phyloP scores from a whole-genome alignment of 2,888 invertebrate genomes.

The Hedychridium roseum region DNA sequence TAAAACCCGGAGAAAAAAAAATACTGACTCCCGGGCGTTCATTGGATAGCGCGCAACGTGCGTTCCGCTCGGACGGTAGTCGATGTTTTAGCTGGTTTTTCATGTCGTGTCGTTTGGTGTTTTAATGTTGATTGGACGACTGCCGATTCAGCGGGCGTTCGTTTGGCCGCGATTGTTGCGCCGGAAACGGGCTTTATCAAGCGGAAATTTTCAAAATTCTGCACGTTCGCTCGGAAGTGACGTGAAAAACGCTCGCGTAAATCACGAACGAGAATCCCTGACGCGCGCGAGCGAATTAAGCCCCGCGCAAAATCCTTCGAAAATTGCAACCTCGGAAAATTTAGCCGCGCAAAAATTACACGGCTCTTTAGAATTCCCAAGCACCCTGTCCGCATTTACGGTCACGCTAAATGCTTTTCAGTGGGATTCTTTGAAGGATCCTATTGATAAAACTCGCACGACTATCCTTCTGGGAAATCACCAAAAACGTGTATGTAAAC shows the following conservation, averaged over 20 bases:
- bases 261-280: slow-evolving; percentile 16
- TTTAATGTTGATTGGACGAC: slow-evolving; percentile 62
- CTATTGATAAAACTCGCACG: too few relatives aligned
- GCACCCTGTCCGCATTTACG: too few relatives aligned
- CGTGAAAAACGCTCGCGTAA: slow-evolving; percentile 10
- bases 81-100: slow-evolving; percentile 50
- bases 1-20: too few relatives aligned
- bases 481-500: too few relatives aligned
- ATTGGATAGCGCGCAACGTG: too few relatives aligned
- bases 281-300: slow-evolving; percentile 7
- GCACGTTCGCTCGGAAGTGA: slow-evolving; percentile 7
- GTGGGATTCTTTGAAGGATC: too few relatives aligned
- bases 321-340: neutral
- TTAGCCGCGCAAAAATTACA: neutral
- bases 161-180: slow-evolving; percentile 55
- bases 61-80: slow-evolving; percentile 22
- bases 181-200: slow-evolving; percentile 9
- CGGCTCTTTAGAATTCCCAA: too few relatives aligned
- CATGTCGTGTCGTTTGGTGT: slow-evolving; percentile 52
- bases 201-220: slow-evolving; percentile 36
- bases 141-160: slow-evolving; percentile 60
- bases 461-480: too few relatives aligned
- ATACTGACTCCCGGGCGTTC: too few relatives aligned
- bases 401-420: too few relatives aligned
- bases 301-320: neutral